A percentile compares a stretch with the other conserved stretches of the same genome.
Evolutionary conservation across 2,888 invertebrate genomes (phyloP).

Genomic region (Lordiphosa andalusiaca): DNA sequence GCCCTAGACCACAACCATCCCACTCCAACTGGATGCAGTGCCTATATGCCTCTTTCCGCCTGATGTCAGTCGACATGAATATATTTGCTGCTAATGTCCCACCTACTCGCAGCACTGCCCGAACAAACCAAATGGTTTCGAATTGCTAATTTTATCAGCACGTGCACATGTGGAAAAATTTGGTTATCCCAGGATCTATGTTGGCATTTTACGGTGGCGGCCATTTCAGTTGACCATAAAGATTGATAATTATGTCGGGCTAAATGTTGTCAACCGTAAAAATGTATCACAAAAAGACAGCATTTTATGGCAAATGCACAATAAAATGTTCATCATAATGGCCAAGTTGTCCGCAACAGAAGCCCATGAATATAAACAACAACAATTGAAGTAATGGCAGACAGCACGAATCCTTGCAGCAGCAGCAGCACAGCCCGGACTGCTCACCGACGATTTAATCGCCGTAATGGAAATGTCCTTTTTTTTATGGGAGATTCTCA

Average conservation of each 20-base stretch:
- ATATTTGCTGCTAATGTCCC: conserved; percentile 72
- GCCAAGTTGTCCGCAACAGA: conserved; percentile 10
- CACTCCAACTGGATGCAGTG: conserved; percentile 30
- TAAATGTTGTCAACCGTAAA: conserved; percentile 63
- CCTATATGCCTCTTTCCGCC: conserved; percentile 38
- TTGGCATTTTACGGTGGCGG: conserved; percentile 52
- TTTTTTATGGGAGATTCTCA: conserved; percentile 70
- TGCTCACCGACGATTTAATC: conserved; percentile 64
- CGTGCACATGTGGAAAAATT: conserved; percentile 32
- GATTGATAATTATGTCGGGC: conserved; percentile 69
- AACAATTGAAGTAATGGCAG: conserved; percentile 70
- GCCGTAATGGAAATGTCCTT: conserved; percentile 74
- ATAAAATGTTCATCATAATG: conserved; percentile 48
- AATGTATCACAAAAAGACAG: conserved; percentile 39
- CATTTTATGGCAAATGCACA: conserved; percentile 29
- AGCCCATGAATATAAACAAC: conserved; percentile 72
- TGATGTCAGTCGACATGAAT: conserved; percentile 59
- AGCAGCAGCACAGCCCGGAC: conserved; percentile 6
- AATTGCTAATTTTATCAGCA: conserved; percentile 74
- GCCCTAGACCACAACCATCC: conserved; percentile 38
- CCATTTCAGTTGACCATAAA: conserved; percentile 61
- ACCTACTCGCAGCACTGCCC: conserved; percentile 17
- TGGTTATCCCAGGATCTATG: conserved; percentile 35
- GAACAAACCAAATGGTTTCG: conserved; percentile 51
- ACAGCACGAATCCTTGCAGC: conserved; percentile 37